Conservation (phyloP, 1,140 invertebrate genomes). For the Caerostris extrusa region DNA sequence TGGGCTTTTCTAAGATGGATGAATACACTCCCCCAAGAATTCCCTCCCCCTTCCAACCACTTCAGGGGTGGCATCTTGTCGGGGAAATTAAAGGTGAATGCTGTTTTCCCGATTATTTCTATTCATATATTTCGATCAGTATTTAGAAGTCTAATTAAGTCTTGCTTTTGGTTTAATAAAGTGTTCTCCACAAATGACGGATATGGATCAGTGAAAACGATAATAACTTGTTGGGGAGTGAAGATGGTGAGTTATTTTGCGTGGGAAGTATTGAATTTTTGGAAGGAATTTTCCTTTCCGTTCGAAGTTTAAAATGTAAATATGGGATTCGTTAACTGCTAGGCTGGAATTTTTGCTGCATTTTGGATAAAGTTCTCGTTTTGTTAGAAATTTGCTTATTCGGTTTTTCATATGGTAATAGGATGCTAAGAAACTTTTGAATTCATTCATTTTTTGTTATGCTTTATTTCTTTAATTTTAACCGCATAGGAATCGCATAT, state of each 20-base stretch:
- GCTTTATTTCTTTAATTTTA: too few species aligned
- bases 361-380: neutral
- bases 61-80: neutral
- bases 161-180: constrained; percentile 1
- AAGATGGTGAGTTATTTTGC: neutral
- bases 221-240: neutral
- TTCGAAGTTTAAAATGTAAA: neutral
- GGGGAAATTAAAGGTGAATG: constrained; percentile 44
- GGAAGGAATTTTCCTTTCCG: too few species aligned
- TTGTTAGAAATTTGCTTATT: neutral
- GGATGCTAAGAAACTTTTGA: neutral
- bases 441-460: neutral
- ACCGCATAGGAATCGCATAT: too few species aligned
- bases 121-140: constrained; percentile 41
- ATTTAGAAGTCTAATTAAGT: constrained; percentile 22
- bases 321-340: neutral
- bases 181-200: neutral
- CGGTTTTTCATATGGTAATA: neutral
- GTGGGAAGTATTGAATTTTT: neutral
- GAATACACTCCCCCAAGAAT: neutral
- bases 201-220: neutral
- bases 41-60: neutral
- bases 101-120: constrained; percentile 18
- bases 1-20: constrained; percentile 22
- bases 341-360: neutral